Conservation (phyloP, 2,113 vertebrate genomes). For the Ifrita kowaldi region DNA sequence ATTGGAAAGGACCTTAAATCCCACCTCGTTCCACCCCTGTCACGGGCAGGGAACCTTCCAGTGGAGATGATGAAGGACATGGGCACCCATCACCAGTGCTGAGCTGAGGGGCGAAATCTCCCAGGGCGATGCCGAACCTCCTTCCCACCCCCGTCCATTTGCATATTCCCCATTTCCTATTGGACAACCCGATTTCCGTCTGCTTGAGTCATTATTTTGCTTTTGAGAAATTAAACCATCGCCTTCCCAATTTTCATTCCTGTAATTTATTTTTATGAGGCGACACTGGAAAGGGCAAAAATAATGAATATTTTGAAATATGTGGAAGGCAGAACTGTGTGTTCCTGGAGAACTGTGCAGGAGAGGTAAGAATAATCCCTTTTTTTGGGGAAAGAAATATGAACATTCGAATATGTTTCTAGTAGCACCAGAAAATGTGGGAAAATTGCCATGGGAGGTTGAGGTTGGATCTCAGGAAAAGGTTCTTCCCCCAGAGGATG, state of each 20-base stretch:
- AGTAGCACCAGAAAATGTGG: neutral
- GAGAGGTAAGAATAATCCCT: neutral
- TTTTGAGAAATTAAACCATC: constrained; percentile 55
- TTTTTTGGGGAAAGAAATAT: neutral
- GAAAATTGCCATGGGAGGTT: neutral
- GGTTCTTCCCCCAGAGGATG: neutral
- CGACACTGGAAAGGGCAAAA: constrained; percentile 51
- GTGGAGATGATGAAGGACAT: rapidly evolving
- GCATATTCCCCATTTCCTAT: neutral
- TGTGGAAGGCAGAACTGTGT: neutral
- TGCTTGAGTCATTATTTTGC: constrained; percentile 12
- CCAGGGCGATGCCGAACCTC: rapidly evolving
- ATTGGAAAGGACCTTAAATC: neutral
- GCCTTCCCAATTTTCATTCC: neutral
- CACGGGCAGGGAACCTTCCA: neutral
- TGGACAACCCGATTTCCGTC: constrained; percentile 18
- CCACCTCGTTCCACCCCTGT: neutral
- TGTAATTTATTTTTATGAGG: constrained; percentile 48
- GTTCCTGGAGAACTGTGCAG: neutral
- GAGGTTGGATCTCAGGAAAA: neutral
- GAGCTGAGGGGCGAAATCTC: rapidly evolving
- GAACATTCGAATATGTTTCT: neutral
- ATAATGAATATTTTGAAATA: constrained; percentile 51
- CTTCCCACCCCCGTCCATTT: neutral
- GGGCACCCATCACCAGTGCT: no score